Evolutionary conservation across 2,113 vertebrate species (phyloP), one percentile per base, ranked within the genome.

Genomic region (Heterochromis multidens): DNA sequence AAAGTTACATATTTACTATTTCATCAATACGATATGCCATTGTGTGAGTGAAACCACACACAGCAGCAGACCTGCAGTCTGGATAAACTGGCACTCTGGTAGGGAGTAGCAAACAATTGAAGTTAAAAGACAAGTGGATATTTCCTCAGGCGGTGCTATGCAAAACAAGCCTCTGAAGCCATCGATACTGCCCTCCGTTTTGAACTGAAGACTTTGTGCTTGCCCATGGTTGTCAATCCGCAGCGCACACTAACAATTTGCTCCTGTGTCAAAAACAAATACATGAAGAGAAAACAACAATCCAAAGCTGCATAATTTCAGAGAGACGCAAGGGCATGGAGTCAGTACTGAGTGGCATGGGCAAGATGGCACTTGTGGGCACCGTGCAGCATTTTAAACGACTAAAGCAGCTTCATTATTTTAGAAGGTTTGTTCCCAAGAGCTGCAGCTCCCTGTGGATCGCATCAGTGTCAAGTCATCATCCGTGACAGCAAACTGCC

Each of bases 391-490:
- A 91, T 93, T 91, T 92, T 88, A 92, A 91, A 91, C 70, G 56
- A 27, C 79, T 6, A 23, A 77, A 86, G 87, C 87, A 56, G 82
- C 85, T 89, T 92, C 84, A 80, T 92, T 94, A 92, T 91, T 93
- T 92, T 72, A 70, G 83, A 85, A 76, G 78, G 79, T 85, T 90
- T 80, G 90, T 72, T 89, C 84, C 88, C 81, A 43, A 70, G 58
- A 90, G 86, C 65, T 49, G 87, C 62, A 43, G 81, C 78, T 89
- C 92, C 91, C 89, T 25, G 87, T 81, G 85, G 91, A 93, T 91
- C 87, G 77, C 84, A 92, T 90, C 91, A 87, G 88, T 92, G 90
- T 92, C 90, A 90, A 87, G 90, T 86, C 93, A 88, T 93, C 93
- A 93, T 88, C 89, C 62, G 79, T 89, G 86, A 89, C 89, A 88